Percentiles rank a stretch among this genome's conserved stretches.
Conservation (phyloP, 92 coral and sea anemone species). For the Epizoanthus fatuus region DNA sequence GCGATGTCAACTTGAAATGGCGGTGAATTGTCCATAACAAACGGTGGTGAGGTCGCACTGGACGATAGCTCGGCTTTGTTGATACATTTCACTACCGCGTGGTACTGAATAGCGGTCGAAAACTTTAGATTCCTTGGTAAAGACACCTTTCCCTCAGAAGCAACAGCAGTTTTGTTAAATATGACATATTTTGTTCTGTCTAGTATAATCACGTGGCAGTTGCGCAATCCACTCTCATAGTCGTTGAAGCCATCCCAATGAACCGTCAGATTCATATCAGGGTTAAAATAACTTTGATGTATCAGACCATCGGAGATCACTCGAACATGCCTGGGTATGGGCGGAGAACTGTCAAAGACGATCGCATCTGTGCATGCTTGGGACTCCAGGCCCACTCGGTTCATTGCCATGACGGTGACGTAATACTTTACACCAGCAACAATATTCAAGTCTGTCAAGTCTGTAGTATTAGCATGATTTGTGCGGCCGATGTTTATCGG, state of each 20-base stretch:
- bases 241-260: slow-evolving; percentile 77
- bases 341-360: slow-evolving; percentile 79
- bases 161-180: slow-evolving; percentile 14
- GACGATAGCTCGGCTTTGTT: slow-evolving; percentile 80
- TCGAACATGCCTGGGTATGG: slow-evolving; percentile 70
- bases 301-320: neutral
- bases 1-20: slow-evolving; percentile 67
- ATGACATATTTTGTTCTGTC: slow-evolving; percentile 10
- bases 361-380: slow-evolving; percentile 88
- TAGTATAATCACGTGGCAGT: slow-evolving; percentile 57
- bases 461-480: slow-evolving; percentile 76
- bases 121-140: slow-evolving; percentile 32
- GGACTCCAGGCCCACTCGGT: slow-evolving; percentile 84
- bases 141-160: slow-evolving; percentile 44
- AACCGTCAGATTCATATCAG: slow-evolving; percentile 26
- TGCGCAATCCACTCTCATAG: slow-evolving; percentile 77
- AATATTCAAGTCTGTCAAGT: slow-evolving; percentile 60
- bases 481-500: slow-evolving; percentile 82
- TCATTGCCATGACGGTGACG: slow-evolving; percentile 82
- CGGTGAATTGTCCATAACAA: slow-evolving; percentile 72
- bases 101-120: slow-evolving; percentile 50
- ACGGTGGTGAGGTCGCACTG: slow-evolving; percentile 46
- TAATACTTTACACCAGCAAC: slow-evolving; percentile 78
- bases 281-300: slow-evolving; percentile 43
- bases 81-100: slow-evolving; percentile 55